phyloP scores from a whole-genome alignment of 2,888 invertebrate genomes.

The Cephus spinipes region DNA sequence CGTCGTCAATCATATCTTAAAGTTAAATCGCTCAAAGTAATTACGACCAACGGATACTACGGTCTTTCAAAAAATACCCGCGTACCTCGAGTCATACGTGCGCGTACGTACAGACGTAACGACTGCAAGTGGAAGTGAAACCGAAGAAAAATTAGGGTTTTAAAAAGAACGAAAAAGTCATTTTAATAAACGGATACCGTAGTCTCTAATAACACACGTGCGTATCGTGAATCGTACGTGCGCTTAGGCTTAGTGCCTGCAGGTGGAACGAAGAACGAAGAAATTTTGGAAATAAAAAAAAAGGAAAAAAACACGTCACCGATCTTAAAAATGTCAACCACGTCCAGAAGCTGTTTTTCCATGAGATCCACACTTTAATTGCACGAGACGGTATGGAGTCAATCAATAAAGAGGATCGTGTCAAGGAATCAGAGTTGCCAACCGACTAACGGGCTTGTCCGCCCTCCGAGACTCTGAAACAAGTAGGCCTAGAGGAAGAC shows the following conservation, averaged over 20 bases:
- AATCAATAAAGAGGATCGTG: not conserved
- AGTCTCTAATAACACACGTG: too few relatives aligned
- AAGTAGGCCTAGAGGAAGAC: not conserved
- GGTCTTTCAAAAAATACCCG: not conserved
- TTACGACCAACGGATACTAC: not conserved
- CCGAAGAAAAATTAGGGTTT: not conserved
- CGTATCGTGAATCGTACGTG: too few relatives aligned
- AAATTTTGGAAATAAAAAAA: not conserved
- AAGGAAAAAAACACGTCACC: not conserved
- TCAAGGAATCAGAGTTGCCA: not conserved
- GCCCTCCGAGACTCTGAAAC: not conserved
- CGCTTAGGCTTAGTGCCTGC: too few relatives aligned
- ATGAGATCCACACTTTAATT: not conserved
- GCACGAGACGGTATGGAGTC: not conserved
- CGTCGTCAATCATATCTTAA: not conserved
- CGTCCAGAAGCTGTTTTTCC: not conserved
- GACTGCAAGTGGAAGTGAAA: not conserved
- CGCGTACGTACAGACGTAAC: not conserved
- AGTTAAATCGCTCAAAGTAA: not conserved
- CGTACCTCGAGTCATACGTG: not conserved
- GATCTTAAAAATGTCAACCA: not conserved
- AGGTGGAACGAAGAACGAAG: too few relatives aligned
- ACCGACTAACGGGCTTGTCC: not conserved
- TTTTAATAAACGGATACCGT: too few relatives aligned
- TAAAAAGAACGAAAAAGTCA: too few relatives aligned